Evolutionary conservation across 2,113 vertebrate genomes (phyloP).

Genomic region (Osmerus eperlanus): DNA sequence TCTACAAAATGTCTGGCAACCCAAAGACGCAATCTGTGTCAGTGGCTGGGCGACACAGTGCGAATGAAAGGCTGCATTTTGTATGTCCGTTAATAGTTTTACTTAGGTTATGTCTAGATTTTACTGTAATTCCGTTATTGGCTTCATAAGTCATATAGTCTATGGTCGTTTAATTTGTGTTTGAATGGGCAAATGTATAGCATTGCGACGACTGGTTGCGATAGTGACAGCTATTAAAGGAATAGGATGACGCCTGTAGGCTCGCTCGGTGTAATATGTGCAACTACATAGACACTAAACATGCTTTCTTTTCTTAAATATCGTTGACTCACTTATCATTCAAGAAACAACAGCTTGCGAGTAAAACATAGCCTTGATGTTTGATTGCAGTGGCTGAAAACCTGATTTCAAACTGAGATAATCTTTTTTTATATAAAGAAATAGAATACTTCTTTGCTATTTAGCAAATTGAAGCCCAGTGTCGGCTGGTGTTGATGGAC

Average conservation of each 20-base stretch:
- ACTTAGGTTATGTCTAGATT: conserved; percentile 2
- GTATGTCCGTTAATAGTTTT: too few relatives aligned
- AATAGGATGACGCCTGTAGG: conserved; percentile 55
- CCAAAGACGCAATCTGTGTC: conserved; percentile 64
- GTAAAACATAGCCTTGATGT: too few relatives aligned
- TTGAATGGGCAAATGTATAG: conserved; percentile 4
- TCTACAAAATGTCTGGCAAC: conserved; percentile 65
- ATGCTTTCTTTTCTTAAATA: too few relatives aligned
- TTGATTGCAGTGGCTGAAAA: too few relatives aligned
- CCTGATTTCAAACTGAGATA: too few relatives aligned
- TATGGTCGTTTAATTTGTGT: neutral
- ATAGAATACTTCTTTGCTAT: too few relatives aligned
- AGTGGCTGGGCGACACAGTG: conserved; percentile 53
- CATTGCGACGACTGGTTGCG: conserved; percentile 22
- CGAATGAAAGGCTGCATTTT: conserved; percentile 43
- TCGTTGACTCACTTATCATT: too few relatives aligned
- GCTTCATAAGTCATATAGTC: neutral
- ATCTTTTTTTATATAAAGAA: too few relatives aligned
- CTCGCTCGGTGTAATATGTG: conserved; percentile 32
- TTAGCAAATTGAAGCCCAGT: too few relatives aligned
- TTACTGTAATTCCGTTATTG: neutral
- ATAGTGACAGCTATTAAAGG: conserved; percentile 57
- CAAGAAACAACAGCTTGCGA: too few relatives aligned
- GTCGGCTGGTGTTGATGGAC: too few relatives aligned
- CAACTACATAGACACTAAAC: conserved; percentile 5